phyloP scores from a whole-genome alignment of 2,113 vertebrate species.

The Engraulis encrasicolus region DNA sequence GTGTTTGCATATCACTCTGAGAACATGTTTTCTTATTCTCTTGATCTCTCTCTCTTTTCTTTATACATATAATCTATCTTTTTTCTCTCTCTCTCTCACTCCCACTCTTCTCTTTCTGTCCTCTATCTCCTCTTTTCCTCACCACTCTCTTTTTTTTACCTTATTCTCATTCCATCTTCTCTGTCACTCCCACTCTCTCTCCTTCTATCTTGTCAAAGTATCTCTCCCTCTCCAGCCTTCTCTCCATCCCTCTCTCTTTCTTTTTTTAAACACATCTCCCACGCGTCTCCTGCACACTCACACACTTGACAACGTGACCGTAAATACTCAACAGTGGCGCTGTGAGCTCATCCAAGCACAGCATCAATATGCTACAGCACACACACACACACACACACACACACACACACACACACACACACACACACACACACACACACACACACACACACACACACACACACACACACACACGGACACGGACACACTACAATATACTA shows the following conservation, averaged over 20 bases:
- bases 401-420: background rate
- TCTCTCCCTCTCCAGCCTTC: background rate
- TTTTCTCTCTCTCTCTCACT: too few species aligned
- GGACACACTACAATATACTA: too few species aligned
- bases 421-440: background rate
- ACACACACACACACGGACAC: too few species aligned
- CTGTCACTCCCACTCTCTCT: background rate
- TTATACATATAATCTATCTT: too few species aligned
- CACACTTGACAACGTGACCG: slow-evolving; percentile 17
- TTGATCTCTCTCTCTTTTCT: background rate
- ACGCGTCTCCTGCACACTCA: background rate
- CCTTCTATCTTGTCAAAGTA: background rate
- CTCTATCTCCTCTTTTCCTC: background rate
- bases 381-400: background rate
- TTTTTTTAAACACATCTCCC: background rate
- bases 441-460: background rate
- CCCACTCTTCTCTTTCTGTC: too few species aligned
- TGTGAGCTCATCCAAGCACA: background rate
- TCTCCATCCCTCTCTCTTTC: background rate
- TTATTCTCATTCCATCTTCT: background rate
- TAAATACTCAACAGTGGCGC: background rate
- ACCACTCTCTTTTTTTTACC: background rate
- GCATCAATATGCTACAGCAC: background rate
- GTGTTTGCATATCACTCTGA: background rate
- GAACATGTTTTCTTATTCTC: background rate